Base-by-base conservation (phyloP, 2,113 vertebrate species). In the Dipodomys ordii region DNA sequence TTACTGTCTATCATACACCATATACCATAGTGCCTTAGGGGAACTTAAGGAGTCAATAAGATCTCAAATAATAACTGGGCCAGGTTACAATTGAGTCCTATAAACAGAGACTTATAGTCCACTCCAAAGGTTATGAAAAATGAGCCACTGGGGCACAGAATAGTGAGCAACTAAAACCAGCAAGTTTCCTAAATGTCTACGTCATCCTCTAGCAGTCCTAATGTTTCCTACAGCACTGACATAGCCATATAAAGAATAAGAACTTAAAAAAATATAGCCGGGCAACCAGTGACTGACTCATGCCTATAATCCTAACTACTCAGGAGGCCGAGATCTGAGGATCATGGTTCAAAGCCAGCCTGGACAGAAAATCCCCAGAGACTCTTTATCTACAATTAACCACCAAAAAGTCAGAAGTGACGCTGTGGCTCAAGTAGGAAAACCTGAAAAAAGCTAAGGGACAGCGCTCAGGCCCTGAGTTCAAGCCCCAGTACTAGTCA, bases 171-270 rank as follows among this genome's bases (percentile, higher is more conserved):
- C 23, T 53, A 69, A 88, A 93, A 79, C 49, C 57, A 57, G 19
- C 2, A 60, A 73, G 30, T 28, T 53, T 79, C 35, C 9, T 7
- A 15, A 32, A 39, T 53, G 8, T 30, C 32, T 23, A 2, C 67
- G 77, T 78, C 25, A 78, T 32, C 57, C 49, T 62, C 39, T 49
- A 89, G 35, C 7, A 32, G 23, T 78, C 62, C 90, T 30, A 84
- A 71, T 67, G 35, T 64, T 82, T 94, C 71, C n/a, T 39, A 65
- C 44, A 74, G 78, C 28, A 93, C 11, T 69, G 35, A 85, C 80
- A 49, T 25, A 44, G 71, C 32, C 84, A 39, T 49, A 57, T 22
- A 25, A 13, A 67, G 83, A 89, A 82, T 22, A 72, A 73, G 7
- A 39, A 39, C 8, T 46, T 78, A 23, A 30, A 46, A 8, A 86